phyloP scores from a whole-genome alignment of 1,140 invertebrate genomes.

The Diplogasteroides magnus region DNA sequence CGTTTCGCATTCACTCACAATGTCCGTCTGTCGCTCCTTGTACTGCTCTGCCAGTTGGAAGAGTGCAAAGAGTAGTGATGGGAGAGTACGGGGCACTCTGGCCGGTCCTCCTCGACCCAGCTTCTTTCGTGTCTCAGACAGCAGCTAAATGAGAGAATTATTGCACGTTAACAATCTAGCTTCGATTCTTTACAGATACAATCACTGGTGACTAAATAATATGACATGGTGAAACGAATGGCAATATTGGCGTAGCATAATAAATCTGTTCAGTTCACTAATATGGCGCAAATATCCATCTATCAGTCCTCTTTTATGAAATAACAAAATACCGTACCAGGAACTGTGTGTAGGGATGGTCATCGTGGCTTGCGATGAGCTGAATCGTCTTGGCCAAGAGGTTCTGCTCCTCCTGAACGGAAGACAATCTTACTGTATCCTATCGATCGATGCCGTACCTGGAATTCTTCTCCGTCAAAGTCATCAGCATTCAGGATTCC shows the following conservation, averaged over 20 bases:
- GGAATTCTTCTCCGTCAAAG: not conserved
- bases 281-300: too few relatives aligned
- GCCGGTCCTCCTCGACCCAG: constrained; percentile 79
- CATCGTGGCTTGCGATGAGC: constrained; percentile 69
- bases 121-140: constrained; percentile 74
- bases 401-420: constrained; percentile 94
- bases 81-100: constrained; percentile 81
- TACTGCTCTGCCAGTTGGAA: constrained; percentile 82
- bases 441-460: not conserved
- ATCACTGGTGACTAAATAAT: too few relatives aligned
- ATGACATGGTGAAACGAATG: too few relatives aligned
- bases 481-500: not conserved
- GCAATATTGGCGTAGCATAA: too few relatives aligned
- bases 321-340: constrained; percentile 58
- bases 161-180: not conserved
- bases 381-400: constrained; percentile 83
- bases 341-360: constrained; percentile 83
- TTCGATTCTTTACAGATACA: constrained; percentile 4
- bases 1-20: constrained; percentile 43
- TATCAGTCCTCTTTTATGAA: too few relatives aligned
- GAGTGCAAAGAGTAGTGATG: constrained; percentile 85
- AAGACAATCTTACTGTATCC: constrained; percentile 71
- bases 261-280: too few relatives aligned
- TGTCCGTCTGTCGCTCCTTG: constrained; percentile 70
- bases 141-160: constrained; percentile 58